These are phyloP conservation scores for Diuraphis noxia DNA, from an alignment of 1,140 invertebrate species.

Conservation along the genomic window DNA sequence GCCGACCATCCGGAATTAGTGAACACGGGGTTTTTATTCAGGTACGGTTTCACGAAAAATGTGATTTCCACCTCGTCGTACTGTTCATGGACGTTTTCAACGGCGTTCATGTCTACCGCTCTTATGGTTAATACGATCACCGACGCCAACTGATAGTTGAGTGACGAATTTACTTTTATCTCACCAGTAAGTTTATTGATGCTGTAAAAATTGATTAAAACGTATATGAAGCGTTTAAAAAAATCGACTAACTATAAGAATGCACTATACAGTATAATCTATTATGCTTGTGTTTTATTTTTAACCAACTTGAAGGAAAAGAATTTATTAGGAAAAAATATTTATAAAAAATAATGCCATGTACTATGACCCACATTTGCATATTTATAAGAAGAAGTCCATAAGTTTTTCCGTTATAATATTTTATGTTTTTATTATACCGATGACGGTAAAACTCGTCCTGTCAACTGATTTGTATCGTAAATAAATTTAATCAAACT, in stretches of 20 bases:
- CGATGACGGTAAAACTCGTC: not conserved
- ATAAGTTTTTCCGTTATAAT: not conserved
- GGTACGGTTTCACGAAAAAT: slow-evolving; percentile 78
- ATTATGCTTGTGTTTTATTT: not conserved
- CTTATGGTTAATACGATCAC: slow-evolving; percentile 77
- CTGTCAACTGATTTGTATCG: not conserved
- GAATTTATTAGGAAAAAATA: not conserved
- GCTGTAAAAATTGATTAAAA: slow-evolving; percentile 56
- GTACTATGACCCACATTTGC: not conserved
- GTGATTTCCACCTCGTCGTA: slow-evolving; percentile 71
- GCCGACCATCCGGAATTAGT: slow-evolving; percentile 69
- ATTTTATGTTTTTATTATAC: not conserved
- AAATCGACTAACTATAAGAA: not conserved
- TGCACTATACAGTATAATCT: not conserved
- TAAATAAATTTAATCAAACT: not conserved
- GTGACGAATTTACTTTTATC: slow-evolving; percentile 70
- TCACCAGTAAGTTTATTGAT: slow-evolving; percentile 72
- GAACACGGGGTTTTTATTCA: slow-evolving; percentile 78
- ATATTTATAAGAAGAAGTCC: not conserved
- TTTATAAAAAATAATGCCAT: not conserved
- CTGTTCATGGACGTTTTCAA: slow-evolving; percentile 70
- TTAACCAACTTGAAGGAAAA: not conserved
- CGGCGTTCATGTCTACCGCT: slow-evolving; percentile 73
- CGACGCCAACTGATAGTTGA: slow-evolving; percentile 80
- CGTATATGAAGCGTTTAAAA: not conserved